Percentiles rank a stretch among this genome's conserved stretches.
phyloP scores from a whole-genome alignment of 1,140 invertebrate species.

The Triops longicaudatus region DNA sequence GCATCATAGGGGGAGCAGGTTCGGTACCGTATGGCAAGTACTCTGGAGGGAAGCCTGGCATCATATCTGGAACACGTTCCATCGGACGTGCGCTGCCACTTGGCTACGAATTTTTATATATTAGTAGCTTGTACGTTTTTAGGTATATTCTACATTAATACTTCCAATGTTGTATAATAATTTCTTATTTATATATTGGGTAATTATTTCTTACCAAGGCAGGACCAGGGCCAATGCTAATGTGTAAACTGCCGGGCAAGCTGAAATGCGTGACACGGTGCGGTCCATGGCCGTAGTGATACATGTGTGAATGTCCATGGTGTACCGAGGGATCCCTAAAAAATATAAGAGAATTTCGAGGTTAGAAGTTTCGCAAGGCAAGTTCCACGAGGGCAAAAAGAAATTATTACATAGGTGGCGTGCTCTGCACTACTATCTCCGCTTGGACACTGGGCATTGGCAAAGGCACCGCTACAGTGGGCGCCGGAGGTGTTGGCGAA shows the following conservation, averaged over 20 bases:
- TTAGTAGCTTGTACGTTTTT: too few relatives aligned
- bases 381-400: neutral
- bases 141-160: too few relatives aligned
- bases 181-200: neutral
- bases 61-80: constrained; percentile 31
- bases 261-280: constrained; percentile 44
- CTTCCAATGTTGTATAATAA: too few relatives aligned
- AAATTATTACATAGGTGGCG: constrained; percentile 23
- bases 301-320: constrained; percentile 56
- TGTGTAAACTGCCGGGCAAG: constrained; percentile 41
- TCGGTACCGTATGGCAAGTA: constrained; percentile 33
- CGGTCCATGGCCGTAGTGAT: constrained; percentile 49
- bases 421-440: constrained; percentile 38
- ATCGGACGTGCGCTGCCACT: constrained; percentile 31
- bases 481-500: constrained; percentile 30
- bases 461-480: constrained; percentile 37
- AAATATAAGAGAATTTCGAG: constrained; percentile 30
- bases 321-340: constrained; percentile 40
- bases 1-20: constrained; percentile 44
- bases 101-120: constrained; percentile 26
- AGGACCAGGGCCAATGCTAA: constrained; percentile 41
- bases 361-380: neutral
- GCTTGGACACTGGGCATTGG: constrained; percentile 31
- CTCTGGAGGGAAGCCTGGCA: neutral
- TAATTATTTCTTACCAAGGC: constrained; percentile 31